Base-by-base conservation (phyloP, 2,888 invertebrate genomes). In the Julus scandinavius region DNA sequence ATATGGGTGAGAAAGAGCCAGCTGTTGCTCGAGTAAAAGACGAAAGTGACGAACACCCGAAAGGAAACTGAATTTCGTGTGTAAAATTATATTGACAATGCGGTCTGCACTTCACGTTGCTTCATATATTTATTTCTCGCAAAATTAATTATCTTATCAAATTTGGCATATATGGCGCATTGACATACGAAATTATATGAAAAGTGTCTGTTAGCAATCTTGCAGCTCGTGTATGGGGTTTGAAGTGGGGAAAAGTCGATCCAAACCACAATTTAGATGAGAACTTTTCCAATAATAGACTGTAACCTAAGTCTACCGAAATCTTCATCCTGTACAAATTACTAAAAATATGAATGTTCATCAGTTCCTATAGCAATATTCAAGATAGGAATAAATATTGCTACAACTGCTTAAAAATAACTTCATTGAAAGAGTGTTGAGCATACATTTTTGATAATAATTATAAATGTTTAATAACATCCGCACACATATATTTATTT, bases 1-100 rank as follows among this genome's bases (percentile, higher is more conserved):
- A 63, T 63, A 63, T 63, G 63, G 63, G 63, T 63, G 63, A 63
- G 63, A 63, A 63, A 63, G 63, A 63, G 63, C 63, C 63, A 63
- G 63, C 63, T 63, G 63, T 63, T 63, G 5, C 63, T 63, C 20
- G 20, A 63, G 63, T 20, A 63, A 20, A 63, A 63, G 63, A 63
- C 63, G 20, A 7, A 63, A 63, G 63, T 63, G 63, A 63, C 63
- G 20, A 63, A 63, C 63, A 5, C 20, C 20, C 6, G 20, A 63
- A 63, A 63, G 63, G 20, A 63, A 63, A 20, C 63, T 20, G 63
- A 63, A 63, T 58, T 58, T 58, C 17, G 17, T 17, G 58, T 58
- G 58, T 58, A 58, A 58, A 58, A 17, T 58, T 58, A 5, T 58
- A 58, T 58, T 58, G 58, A 58, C 58, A 58, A 15, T 63, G 63